Percentiles rank a stretch among this genome's conserved stretches.
phyloP scores from a whole-genome alignment of 2,113 vertebrate species.

The Thymallus thymallus region DNA sequence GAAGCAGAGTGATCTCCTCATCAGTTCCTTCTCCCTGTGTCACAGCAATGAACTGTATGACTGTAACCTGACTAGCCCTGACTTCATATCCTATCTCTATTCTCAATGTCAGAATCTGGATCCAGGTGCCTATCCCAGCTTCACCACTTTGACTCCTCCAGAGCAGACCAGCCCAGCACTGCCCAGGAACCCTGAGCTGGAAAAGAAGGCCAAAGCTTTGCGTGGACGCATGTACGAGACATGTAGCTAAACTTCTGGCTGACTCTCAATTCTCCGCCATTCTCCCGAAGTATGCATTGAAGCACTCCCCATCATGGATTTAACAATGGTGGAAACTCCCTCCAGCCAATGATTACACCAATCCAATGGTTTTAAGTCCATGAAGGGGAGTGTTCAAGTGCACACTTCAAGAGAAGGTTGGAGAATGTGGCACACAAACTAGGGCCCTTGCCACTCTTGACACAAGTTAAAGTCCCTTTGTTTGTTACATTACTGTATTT shows the following conservation, averaged over 20 bases:
- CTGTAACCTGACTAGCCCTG: not conserved
- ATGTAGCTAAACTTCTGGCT: not conserved
- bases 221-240: constrained; percentile 90
- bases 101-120: constrained; percentile 79
- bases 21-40: not conserved
- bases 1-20: not conserved
- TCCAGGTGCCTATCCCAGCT: constrained; percentile 82
- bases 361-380: too few relatives aligned
- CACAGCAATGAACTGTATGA: not conserved
- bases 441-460: not conserved
- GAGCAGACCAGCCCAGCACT: constrained; percentile 72
- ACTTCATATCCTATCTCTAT: not conserved
- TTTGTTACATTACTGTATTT: not conserved
- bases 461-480: not conserved
- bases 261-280: too few relatives aligned
- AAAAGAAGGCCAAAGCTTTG: constrained; percentile 95
- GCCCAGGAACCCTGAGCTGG: constrained; percentile 88
- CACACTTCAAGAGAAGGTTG: too few relatives aligned
- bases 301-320: too few relatives aligned
- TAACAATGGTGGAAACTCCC: too few relatives aligned
- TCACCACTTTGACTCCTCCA: constrained; percentile 76
- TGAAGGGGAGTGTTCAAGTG: too few relatives aligned
- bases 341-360: too few relatives aligned
- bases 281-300: too few relatives aligned
- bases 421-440: too few relatives aligned